Base-by-base conservation (phyloP, 2,113 vertebrate species). In the Pleuronectes platessa region DNA sequence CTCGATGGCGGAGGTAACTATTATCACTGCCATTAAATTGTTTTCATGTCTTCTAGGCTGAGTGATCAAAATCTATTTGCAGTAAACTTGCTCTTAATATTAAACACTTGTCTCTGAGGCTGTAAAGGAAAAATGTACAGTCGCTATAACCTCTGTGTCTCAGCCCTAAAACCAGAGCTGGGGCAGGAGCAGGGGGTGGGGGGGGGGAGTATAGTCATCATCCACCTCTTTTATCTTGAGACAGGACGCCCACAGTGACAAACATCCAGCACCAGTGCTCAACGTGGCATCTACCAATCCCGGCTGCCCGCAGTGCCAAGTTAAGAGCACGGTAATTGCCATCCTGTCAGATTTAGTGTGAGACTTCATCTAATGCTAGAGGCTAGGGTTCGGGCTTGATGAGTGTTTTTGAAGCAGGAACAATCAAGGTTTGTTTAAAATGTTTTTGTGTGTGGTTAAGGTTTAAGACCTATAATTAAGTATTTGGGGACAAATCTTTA, bases 321-420 rank as follows among this genome's bases (percentile, higher is more conserved):
- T 87, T 89, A 89, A 90, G 86, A 90, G 90, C 86, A 79, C 69
- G 81, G 69, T 88, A 90, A 90, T 90, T 88, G 84, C 83, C 86
- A 83, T 89, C 71, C 87, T 92, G 90, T 92, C 89, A 89, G 82
- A 85, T 84, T 87, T 84, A 45, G 78, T 77, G 77, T 68, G 75
- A 88, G 87, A 87, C 77, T 88, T 87, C 83, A 79, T 89, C 76
- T 81, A 83, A 84, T 79, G 73, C 72, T 45, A 27, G 27, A 77
- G 54, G 59, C 74, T 61, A 61, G 73, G 72, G 60, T 84, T 75
- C 54, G 58, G 71, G 55, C 79, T 77, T 82, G 86, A 85, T 80
- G 75, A 82, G 82, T 80, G 76, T 85, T 91, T 88, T 86, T 67
- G 70, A 85, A 60, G 76, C 69, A 65, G 66, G 71, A 86, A 86